phyloP scores from a whole-genome alignment of 2,797 vertebrate species.

The Chelonia mydas region DNA sequence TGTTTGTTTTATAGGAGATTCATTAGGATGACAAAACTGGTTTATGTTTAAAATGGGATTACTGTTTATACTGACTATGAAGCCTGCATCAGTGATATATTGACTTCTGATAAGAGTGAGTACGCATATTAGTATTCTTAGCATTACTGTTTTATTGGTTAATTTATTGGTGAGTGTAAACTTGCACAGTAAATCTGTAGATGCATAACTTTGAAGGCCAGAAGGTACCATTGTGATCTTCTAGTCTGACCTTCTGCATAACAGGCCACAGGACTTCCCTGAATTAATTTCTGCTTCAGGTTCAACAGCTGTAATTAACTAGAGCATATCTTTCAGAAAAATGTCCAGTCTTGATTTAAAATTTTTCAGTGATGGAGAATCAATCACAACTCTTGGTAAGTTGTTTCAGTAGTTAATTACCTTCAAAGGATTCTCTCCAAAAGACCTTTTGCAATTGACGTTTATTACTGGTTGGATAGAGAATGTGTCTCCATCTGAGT shows the following conservation, averaged over 20 bases:
- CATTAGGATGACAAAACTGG: not conserved
- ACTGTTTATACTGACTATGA: not conserved
- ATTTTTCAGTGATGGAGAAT: not conserved
- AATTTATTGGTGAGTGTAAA: not conserved
- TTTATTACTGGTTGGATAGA: not conserved
- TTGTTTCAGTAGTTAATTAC: not conserved
- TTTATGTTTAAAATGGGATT: not conserved
- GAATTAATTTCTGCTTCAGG: not conserved
- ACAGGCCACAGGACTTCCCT: not conserved
- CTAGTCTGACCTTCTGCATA: not conserved
- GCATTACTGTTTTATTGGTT: not conserved
- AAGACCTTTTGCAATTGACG: not conserved
- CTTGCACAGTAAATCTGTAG: not conserved
- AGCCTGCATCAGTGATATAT: not conserved
- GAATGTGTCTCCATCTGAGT: not conserved
- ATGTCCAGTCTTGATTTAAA: not conserved
- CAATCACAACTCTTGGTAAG: not conserved
- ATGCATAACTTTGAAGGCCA: not conserved
- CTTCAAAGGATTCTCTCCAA: not conserved
- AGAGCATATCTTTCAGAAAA: not conserved
- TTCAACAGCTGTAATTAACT: not conserved
- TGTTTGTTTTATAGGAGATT: not conserved
- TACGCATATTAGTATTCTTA: not conserved
- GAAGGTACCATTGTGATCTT: not conserved
- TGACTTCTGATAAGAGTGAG: not conserved